A percentile compares a stretch with the other conserved stretches of the same genome.
phyloP scores from a whole-genome alignment of 2,888 invertebrate species.

The Eupithecia vulgata region DNA sequence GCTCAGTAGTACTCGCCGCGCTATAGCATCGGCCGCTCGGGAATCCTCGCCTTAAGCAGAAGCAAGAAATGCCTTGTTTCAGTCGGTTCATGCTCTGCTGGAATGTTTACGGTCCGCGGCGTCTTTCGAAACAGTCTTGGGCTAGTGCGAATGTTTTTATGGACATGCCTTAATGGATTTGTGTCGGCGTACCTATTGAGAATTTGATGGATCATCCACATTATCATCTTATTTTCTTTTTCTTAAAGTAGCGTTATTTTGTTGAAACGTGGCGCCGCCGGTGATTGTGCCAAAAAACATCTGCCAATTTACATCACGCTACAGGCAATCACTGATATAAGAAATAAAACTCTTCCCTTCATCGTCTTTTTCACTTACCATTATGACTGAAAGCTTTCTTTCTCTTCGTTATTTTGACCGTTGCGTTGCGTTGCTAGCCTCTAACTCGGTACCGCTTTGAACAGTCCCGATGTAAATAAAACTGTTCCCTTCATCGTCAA shows the following conservation, averaged over 20 bases:
- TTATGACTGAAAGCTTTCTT: not conserved
- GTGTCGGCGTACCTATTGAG: slow-evolving; percentile 57
- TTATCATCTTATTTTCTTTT: slow-evolving; percentile 44
- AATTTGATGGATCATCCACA: slow-evolving; percentile 53
- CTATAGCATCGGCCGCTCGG: no score
- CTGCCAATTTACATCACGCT: not conserved
- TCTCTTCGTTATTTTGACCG: not conserved
- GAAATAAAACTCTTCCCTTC: not conserved
- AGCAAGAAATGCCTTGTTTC: slow-evolving; percentile 56
- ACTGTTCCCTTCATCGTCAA: not conserved
- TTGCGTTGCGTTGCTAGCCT: not conserved
- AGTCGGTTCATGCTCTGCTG: slow-evolving; percentile 72
- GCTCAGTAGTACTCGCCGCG: no score
- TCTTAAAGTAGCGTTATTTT: slow-evolving; percentile 23
- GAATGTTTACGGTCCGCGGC: slow-evolving; percentile 81
- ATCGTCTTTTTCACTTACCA: not conserved
- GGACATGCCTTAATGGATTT: slow-evolving; percentile 69
- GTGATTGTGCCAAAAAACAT: not conserved
- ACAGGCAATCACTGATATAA: not conserved
- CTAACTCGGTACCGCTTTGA: slow-evolving; percentile 13
- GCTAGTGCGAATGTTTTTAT: slow-evolving; percentile 81
- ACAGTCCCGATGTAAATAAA: slow-evolving; percentile 28
- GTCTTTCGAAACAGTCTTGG: slow-evolving; percentile 80
- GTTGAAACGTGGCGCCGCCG: slow-evolving; percentile 5
- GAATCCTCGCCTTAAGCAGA: no score